Percentiles rank a stretch among this genome's conserved stretches.
phyloP scores from a whole-genome alignment of 2,113 vertebrate genomes.

The Actinemys pallida region DNA sequence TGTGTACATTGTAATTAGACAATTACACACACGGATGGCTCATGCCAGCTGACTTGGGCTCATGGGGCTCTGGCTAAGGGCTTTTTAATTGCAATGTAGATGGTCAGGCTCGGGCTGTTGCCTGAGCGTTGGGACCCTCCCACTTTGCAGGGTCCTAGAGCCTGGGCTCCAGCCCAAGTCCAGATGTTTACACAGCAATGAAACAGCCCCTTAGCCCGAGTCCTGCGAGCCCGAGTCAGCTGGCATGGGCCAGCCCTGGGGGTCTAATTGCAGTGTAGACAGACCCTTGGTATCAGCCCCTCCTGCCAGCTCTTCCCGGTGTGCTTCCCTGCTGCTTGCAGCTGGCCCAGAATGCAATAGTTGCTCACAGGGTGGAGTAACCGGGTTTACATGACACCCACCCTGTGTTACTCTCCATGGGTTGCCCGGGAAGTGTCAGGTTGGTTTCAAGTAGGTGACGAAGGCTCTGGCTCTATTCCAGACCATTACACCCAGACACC shows the following conservation, averaged over 20 bases:
- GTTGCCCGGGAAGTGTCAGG: background rate
- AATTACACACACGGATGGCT: background rate
- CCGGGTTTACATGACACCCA: background rate
- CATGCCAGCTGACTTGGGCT: too few species aligned
- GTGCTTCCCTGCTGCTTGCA: background rate
- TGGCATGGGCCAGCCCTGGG: too few species aligned
- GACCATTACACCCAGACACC: background rate
- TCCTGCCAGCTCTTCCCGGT: background rate
- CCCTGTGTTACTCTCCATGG: background rate
- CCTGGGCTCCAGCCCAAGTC: background rate
- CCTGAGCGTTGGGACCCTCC: background rate
- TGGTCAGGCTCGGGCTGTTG: background rate
- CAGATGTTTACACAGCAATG: background rate
- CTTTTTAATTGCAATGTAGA: background rate
- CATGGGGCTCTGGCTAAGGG: too few species aligned
- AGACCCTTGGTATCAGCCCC: background rate
- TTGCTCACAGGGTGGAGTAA: background rate
- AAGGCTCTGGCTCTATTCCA: background rate
- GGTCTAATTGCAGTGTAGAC: background rate
- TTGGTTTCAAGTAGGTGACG: background rate
- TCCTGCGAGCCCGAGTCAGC: too few species aligned
- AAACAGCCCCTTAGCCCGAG: background rate
- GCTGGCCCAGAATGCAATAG: background rate
- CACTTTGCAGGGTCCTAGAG: background rate
- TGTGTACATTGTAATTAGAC: background rate